Conservation (phyloP, 2,888 invertebrate species). For the Nemurella pictetii region DNA sequence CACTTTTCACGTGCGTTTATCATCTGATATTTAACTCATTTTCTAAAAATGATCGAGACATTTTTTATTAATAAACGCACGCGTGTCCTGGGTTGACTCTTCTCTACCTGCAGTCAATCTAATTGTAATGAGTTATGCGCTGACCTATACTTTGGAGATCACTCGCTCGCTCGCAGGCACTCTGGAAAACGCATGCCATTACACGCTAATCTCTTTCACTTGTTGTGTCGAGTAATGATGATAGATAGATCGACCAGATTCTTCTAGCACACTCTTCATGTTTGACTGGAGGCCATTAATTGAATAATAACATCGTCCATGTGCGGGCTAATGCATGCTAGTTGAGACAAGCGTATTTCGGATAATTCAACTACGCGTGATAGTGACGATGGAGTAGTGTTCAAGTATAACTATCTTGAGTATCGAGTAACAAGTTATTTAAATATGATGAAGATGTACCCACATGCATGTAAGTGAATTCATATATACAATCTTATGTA, state of each 20-base stretch:
- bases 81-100: neutral
- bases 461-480: neutral
- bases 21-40: neutral
- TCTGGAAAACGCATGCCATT: conserved; percentile 7
- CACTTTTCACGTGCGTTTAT: neutral
- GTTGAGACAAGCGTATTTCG: neutral
- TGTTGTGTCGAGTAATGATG: conserved; percentile 11
- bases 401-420: neutral
- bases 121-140: neutral
- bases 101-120: neutral
- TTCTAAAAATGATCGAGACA: neutral
- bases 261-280: neutral
- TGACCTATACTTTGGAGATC: conserved; percentile 2
- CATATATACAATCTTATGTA: too few species aligned
- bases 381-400: neutral
- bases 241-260: conserved; percentile 9
- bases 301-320: neutral
- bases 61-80: too few species aligned
- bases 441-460: neutral
- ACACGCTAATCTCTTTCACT: conserved; percentile 18
- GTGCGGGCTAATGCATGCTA: neutral
- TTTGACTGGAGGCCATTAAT: conserved; percentile 7
- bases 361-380: neutral
- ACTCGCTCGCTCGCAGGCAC: neutral
- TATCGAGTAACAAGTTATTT: neutral